Evolutionary conservation across 2,797 vertebrate species (phyloP).

Genomic region (Scolopax rusticola): DNA sequence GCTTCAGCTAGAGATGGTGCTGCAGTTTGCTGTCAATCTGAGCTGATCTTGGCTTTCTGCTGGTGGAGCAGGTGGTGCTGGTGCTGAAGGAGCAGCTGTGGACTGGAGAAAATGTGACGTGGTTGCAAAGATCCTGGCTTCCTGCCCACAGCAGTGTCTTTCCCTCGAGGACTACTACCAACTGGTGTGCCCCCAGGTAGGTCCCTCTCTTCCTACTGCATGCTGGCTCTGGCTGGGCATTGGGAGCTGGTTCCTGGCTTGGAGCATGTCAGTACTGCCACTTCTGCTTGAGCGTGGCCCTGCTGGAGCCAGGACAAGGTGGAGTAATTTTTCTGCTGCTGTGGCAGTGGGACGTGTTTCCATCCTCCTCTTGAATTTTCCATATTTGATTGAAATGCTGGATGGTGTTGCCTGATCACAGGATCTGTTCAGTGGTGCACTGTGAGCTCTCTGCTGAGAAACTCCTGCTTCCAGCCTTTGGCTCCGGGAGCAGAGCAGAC

Average conservation of each 20-base stretch:
- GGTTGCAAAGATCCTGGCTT: slow-evolving; percentile 89
- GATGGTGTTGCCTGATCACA: not conserved
- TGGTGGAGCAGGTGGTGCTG: slow-evolving; percentile 76
- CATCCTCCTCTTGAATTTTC: not conserved
- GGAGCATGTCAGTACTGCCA: not conserved
- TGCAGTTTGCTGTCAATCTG: not conserved
- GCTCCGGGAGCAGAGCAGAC: not conserved
- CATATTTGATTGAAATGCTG: not conserved
- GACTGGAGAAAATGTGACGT: slow-evolving; percentile 93
- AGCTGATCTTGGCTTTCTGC: slow-evolving; percentile 50
- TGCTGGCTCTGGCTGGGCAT: not conserved
- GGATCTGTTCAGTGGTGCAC: rapidly evolving
- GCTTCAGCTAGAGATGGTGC: not conserved
- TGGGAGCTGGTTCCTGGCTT: not conserved
- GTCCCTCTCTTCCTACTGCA: not conserved
- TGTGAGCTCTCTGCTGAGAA: not conserved
- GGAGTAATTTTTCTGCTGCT: not conserved
- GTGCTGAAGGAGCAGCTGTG: slow-evolving; percentile 79
- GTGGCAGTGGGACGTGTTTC: not conserved
- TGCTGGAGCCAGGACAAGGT: rapidly evolving
- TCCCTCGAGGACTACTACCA: slow-evolving; percentile 88
- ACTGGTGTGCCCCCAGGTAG: slow-evolving; percentile 92
- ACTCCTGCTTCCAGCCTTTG: not conserved
- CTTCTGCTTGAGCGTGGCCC: rapidly evolving
- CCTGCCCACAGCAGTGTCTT: slow-evolving; percentile 91